Evolutionary conservation across 2,888 invertebrate genomes (phyloP), one percentile per base, ranked within the genome.

Genomic region (Eledona agricola): DNA sequence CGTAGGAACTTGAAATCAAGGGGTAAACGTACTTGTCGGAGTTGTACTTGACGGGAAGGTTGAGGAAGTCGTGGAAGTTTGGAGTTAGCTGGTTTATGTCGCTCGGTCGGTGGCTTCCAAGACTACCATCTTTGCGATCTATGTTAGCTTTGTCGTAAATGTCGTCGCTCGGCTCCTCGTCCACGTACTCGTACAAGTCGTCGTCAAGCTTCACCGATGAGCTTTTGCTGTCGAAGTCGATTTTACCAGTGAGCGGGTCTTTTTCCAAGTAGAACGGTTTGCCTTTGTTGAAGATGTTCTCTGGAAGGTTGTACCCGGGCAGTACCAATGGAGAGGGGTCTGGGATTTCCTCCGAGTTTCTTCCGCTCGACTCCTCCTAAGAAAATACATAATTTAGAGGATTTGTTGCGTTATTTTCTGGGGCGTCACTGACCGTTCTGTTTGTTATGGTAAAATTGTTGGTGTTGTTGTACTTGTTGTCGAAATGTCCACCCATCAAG

Each of bases 231-330:
- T 78, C 81, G 52, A 86, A 86, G 66, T 86, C 84, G 20, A 86
- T 77, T 59, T 80, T 78, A 0, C 87, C 87, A 0, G 86, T 87
- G 13, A 85, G 69, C 0, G 87, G 86, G 73, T 87, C 86, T 62
- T 85, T 85, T 56, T 85, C 84, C 3, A 86, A 77, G 49, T 86
- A 86, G 66, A 87, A 87, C 0, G 87, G 86, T 64, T 85, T 84
- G 7, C 87, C 87, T 53, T 83, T 83, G 66, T 87, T 86, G 67
- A 87, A 85, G 25, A 83, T 81, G 63, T 79, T 81, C 63, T 82
- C 81, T 6, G 82, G 82, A 4, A 77, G 65, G 47, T 77, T 77
- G 54, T 77, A 77, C 2, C 77, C 77, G 0, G 76, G 73, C 2
- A 75, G 59, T 2, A 77, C 74, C 20, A 77, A 54, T 0, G 75